Percentiles rank a stretch among this genome's conserved stretches.
phyloP scores from a whole-genome alignment of 2,113 vertebrate species.

The Tinamus guttatus region DNA sequence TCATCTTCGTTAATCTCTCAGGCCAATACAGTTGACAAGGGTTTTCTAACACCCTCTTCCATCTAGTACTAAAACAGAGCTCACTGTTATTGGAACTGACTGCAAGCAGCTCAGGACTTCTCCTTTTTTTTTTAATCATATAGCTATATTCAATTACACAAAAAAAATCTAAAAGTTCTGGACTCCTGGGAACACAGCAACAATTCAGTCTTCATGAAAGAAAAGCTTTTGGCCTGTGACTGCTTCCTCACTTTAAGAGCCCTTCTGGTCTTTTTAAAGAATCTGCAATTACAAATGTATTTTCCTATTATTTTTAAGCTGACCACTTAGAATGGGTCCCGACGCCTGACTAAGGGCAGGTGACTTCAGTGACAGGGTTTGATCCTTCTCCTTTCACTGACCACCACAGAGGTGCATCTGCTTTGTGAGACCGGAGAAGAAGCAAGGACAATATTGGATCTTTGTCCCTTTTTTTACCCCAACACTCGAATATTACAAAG shows the following conservation, averaged over 20 bases:
- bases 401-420: neutral
- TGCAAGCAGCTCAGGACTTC: neutral
- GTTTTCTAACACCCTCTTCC: neutral
- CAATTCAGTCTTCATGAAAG: neutral
- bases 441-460: neutral
- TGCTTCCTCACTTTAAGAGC: neutral
- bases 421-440: neutral
- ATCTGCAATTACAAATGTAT: neutral
- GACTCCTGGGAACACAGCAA: neutral
- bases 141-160: neutral
- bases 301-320: rapidly evolving
- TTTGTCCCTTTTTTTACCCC: neutral
- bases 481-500: neutral
- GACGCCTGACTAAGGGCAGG: neutral
- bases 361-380: neutral
- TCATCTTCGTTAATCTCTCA: neutral
- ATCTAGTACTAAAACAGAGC: neutral
- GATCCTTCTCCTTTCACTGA: neutral
- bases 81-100: neutral
- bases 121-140: neutral
- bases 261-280: neutral
- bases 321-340: rapidly evolving
- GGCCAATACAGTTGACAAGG: neutral
- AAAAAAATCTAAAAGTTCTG: neutral
- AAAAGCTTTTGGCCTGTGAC: neutral